A percentile compares a stretch with the other conserved stretches of the same genome.
Evolutionary conservation across 2,888 invertebrate genomes (phyloP).

Genomic region (Nemoura dubitans): DNA sequence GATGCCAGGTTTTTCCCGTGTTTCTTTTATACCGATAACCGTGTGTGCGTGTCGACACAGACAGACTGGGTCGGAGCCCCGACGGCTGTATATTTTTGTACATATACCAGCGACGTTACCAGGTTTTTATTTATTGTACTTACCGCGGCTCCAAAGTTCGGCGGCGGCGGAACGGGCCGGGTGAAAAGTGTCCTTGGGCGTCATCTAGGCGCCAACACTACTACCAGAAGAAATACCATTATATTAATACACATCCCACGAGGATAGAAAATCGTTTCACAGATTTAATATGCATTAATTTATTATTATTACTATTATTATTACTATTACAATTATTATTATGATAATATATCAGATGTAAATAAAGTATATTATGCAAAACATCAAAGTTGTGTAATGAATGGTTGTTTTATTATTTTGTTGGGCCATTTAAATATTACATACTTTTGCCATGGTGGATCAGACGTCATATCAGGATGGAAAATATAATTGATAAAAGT

Average conservation of each 20-base stretch:
- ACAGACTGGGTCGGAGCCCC: background rate
- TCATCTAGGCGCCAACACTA: background rate
- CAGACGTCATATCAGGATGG: no score
- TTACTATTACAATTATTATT: slow-evolving; percentile 52
- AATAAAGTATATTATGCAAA: slow-evolving; percentile 9
- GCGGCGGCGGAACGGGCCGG: background rate
- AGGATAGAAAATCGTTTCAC: slow-evolving; percentile 58
- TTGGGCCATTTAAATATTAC: no score
- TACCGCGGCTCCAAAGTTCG: background rate
- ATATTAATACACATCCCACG: slow-evolving; percentile 55
- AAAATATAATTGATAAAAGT: no score
- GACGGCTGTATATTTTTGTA: slow-evolving; percentile 51
- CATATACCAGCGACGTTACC: slow-evolving; percentile 40
- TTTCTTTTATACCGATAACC: slow-evolving; percentile 3
- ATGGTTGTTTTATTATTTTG: background rate
- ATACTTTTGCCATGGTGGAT: no score
- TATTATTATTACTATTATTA: slow-evolving; percentile 54
- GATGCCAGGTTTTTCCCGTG: background rate
- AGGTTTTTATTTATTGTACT: slow-evolving; percentile 7
- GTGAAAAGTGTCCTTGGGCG: background rate
- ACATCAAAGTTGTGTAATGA: background rate
- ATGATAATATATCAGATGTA: slow-evolving; percentile 51
- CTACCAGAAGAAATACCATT: slow-evolving; percentile 54
- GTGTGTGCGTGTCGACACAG: background rate
- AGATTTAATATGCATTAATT: slow-evolving; percentile 55